phyloP scores from a whole-genome alignment of 2,888 invertebrate species.

The Dascillus cervinus region DNA sequence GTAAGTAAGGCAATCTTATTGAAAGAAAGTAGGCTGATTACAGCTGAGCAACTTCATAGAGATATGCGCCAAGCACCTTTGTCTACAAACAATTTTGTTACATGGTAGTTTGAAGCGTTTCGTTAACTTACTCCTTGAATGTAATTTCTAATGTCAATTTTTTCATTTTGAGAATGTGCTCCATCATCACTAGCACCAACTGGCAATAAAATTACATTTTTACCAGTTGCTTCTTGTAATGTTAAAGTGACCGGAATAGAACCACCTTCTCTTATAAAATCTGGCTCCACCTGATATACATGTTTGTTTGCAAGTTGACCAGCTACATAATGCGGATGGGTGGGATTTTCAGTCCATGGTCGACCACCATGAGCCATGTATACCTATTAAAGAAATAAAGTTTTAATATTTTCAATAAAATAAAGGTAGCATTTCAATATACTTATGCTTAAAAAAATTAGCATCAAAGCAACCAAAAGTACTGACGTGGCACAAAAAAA shows the following conservation, averaged over 20 bases:
- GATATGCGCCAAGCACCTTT: slow-evolving; percentile 83
- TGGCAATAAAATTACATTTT: slow-evolving; percentile 90
- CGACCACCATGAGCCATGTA: slow-evolving; percentile 67
- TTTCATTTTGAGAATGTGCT: slow-evolving; percentile 98
- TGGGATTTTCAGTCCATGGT: slow-evolving; percentile 90
- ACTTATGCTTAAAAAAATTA: too few relatives aligned
- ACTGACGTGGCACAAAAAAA: too few relatives aligned
- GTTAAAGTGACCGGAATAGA: slow-evolving; percentile 95
- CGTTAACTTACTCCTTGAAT: slow-evolving; percentile 74
- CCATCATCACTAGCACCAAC: slow-evolving; percentile 96
- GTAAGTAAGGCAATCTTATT: too few relatives aligned
- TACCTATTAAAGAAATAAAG: slow-evolving; percentile 23
- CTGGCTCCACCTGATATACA: slow-evolving; percentile 86
- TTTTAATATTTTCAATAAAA: slow-evolving; percentile 1
- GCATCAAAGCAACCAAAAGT: too few relatives aligned
- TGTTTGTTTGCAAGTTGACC: slow-evolving; percentile 72
- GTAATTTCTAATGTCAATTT: slow-evolving; percentile 86
- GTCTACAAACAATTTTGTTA: slow-evolving; percentile 56
- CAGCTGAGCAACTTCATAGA: slow-evolving; percentile 65
- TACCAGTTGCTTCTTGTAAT: slow-evolving; percentile 84
- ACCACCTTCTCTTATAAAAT: slow-evolving; percentile 94
- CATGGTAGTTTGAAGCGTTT: neutral
- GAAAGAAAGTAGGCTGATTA: slow-evolving; percentile 4
- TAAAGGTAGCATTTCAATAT: too few relatives aligned
- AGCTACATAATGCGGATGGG: slow-evolving; percentile 87